Conservation (phyloP, 37 sponge, comb jelly and placozoan species). For the Halisarca cf. caerulea region DNA sequence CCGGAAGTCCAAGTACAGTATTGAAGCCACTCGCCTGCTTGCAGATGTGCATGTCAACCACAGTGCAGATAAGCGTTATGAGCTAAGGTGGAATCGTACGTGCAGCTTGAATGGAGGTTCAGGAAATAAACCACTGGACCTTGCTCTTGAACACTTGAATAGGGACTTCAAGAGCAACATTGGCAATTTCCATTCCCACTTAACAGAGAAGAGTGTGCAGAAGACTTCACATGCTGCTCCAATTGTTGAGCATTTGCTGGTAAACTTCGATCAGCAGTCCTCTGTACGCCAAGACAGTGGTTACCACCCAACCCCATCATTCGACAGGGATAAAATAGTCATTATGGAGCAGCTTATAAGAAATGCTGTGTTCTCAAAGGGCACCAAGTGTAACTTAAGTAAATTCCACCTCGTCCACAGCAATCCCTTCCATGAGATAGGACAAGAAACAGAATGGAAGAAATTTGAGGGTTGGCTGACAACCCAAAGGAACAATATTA, state of each 20-base stretch:
- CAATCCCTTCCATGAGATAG: neutral
- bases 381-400: neutral
- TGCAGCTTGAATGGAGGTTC: constrained; percentile 2
- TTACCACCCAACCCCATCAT: neutral
- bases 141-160: constrained; percentile 30
- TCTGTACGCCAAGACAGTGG: neutral
- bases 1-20: constrained; percentile 4
- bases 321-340: neutral
- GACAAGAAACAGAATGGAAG: neutral
- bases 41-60: no score
- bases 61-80: neutral
- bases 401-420: neutral
- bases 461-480: neutral
- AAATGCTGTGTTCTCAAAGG: neutral
- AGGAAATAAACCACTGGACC: constrained; percentile 16
- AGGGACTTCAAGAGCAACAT: neutral
- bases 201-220: neutral
- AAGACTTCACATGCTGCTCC: neutral
- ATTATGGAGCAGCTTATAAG: neutral
- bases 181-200: neutral
- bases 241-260: neutral
- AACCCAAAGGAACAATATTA: neutral
- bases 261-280: neutral
- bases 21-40: neutral
- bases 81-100: constrained; percentile 16